Base-by-base conservation (phyloP, 2,797 vertebrate species). In the Podarcis lilfordi region DNA sequence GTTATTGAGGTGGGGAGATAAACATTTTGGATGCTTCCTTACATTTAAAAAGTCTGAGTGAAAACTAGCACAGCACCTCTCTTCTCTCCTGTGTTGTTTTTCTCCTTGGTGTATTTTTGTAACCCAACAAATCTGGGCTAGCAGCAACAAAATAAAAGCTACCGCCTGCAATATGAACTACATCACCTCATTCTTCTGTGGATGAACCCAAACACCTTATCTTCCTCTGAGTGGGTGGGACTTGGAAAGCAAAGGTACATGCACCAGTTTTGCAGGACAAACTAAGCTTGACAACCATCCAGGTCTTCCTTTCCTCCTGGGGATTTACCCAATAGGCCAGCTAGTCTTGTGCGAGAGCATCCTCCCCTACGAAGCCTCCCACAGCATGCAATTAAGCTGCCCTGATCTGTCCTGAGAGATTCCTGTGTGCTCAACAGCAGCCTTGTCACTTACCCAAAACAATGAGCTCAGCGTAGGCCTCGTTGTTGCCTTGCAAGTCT, bases 381-480 rank as follows among this genome's bases (percentile, higher is more conserved):
- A 13, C 32, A 75, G 37, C 43, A 29, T 69, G 59, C 40, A 15
- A 37, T 79, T 78, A 89, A 80, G 55, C n/a, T 10, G 3, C 25
- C 32, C 10, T 29, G 80, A 43, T 35, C n/a, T 82, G 13, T 13
- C 17, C 40, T 32, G 27, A 7, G 9, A 82, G 55, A 7, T 8
- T 17, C 23, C 43, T 35, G n/a, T 11, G 19, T 4, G 23, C 37
- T 55, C 13, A 23, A 8, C 23, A 55, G 79, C 59, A 40, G 50
- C 19, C 19, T 68, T 17, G 25, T 32, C 71, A 88, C 98, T 97
- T 92, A 98, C 98, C 98, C 1, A 98, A 95, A 5, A 99, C 98
- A 5, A 99, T 97, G 9, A 99, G 96, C 85, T 99, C 98, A 0
- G 97, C 97, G 3, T 96, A 98, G 64, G 96, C 98, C 91, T 98